Evolutionary conservation across 2,888 invertebrate species (phyloP).

Genomic region (Cheilosia variabilis): DNA sequence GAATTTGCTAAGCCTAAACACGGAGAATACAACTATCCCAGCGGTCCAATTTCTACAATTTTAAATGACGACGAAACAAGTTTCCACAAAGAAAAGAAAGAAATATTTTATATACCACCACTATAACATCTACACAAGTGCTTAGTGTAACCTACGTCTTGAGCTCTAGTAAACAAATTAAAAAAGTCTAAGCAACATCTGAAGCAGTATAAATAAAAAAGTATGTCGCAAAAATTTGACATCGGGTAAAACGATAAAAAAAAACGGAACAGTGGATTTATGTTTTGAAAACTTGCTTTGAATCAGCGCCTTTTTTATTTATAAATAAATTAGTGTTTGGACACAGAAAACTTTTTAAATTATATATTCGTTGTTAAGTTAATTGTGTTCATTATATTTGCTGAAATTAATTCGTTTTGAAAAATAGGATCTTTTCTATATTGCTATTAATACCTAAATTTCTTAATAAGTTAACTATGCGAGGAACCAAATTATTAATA

Average conservation of each 20-base stretch:
- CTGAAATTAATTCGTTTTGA: background rate
- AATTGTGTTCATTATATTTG: background rate
- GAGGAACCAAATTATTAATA: too few species aligned
- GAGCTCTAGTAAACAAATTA: conserved; percentile 4
- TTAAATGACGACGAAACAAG: conserved; percentile 39
- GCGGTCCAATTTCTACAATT: conserved; percentile 46
- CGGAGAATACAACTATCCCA: conserved; percentile 22
- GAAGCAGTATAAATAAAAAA: background rate
- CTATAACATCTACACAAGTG: conserved; percentile 17
- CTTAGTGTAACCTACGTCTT: conserved; percentile 12
- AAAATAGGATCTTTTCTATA: background rate
- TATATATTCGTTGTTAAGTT: background rate
- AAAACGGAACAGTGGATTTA: conserved; percentile 14
- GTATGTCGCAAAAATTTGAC: conserved; percentile 36
- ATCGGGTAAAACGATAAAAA: conserved; percentile 25
- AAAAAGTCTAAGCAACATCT: background rate
- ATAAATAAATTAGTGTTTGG: conserved; percentile 1
- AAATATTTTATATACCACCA: conserved; percentile 44
- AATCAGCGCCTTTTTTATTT: background rate
- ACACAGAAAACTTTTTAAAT: conserved; percentile 1
- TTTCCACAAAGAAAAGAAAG: conserved; percentile 31
- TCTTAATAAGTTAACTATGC: too few species aligned
- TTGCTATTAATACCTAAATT: too few species aligned
- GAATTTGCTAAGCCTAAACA: conserved; percentile 15
- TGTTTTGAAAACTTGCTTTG: conserved; percentile 1